Evolutionary conservation across 2,888 invertebrate genomes (phyloP), one percentile per base, ranked within the genome.

Genomic region (Drosophila melanosoma): DNA sequence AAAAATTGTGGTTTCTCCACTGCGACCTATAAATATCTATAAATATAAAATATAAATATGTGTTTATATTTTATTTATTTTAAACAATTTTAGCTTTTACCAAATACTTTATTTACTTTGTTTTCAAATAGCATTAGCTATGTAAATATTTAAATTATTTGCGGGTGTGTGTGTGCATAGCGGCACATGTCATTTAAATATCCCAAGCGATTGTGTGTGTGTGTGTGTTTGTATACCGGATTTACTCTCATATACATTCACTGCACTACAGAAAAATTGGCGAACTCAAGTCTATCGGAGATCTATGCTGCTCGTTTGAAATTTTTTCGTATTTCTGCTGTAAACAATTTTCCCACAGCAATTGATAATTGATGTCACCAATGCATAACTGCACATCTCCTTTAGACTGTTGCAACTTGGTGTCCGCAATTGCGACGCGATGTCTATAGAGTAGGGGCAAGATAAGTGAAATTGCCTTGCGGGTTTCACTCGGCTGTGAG

Each of bases 301-400:
- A 36, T 60, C 15, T 2, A 1, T 36, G 20, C 26, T 49, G 35
- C 17, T 72, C 36, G 52, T 49, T 8, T 20, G 48, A 20, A 45
- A 23, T 59, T 40, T 20, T 45, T 26, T 0, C 57, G 7, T 64
- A 64, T 10, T 33, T 15, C 3, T 3, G 26, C 17, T 87, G 81
- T n/a, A 87, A 74, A 26, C 67, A 32, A 7, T 61, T 23, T 33
- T 84, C 87, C 87, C 87, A 85, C 1, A 74, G 33, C 51, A 85
- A 40, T 56, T 70, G 67, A 29, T 51, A 84, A 48, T 61, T 56
- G 29, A 87, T 70, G 49, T 85, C 85, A 6, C 84, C 87, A 11
- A 49, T 20, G 17, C 29, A 56, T 1, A 36, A 6, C 6, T 48
- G 42, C 32, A 1, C 3, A 26, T 48, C 15, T 23, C 45, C 29